phyloP scores from a whole-genome alignment of 2,888 invertebrate genomes.

The Temnothorax rugatulus region DNA sequence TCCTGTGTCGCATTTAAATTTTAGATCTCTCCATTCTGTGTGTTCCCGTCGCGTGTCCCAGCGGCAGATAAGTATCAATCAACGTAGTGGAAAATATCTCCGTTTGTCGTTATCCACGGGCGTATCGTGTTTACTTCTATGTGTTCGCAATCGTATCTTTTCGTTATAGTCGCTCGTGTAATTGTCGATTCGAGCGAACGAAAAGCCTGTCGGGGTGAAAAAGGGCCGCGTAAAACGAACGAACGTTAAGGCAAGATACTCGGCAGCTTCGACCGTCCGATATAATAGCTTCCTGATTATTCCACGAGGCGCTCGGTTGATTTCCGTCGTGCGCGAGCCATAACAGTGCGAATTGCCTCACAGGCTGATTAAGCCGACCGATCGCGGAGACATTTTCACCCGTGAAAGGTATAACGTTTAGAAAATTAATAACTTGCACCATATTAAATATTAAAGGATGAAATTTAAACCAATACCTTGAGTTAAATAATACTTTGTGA shows the following conservation, averaged over 20 bases:
- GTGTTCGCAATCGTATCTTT: conserved; percentile 3
- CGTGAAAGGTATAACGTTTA: neutral
- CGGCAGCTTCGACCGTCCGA: conserved; percentile 44
- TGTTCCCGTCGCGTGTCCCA: conserved; percentile 10
- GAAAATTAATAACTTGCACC: neutral
- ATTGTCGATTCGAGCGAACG: neutral
- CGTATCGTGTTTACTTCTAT: conserved; percentile 2
- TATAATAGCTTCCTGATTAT: conserved; percentile 73
- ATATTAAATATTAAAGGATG: too few species aligned
- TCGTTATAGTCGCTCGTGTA: conserved; percentile 11
- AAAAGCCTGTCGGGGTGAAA: neutral
- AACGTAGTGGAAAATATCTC: conserved; percentile 38
- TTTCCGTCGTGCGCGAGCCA: conserved; percentile 47
- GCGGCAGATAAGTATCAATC: conserved; percentile 36
- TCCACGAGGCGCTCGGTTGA: conserved; percentile 67
- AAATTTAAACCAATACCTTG: too few species aligned
- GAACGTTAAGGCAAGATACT: conserved; percentile 5
- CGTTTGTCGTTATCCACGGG: conserved; percentile 5
- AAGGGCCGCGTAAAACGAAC: neutral
- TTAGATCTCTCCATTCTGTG: neutral
- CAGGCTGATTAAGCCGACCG: conserved; percentile 13
- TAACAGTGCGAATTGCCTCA: conserved; percentile 6
- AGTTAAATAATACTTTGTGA: too few species aligned
- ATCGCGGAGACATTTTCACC: neutral
- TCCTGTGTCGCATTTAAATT: neutral